Evolutionary conservation across 1,140 invertebrate genomes (phyloP).

Genomic region (Colletes gigas): DNA sequence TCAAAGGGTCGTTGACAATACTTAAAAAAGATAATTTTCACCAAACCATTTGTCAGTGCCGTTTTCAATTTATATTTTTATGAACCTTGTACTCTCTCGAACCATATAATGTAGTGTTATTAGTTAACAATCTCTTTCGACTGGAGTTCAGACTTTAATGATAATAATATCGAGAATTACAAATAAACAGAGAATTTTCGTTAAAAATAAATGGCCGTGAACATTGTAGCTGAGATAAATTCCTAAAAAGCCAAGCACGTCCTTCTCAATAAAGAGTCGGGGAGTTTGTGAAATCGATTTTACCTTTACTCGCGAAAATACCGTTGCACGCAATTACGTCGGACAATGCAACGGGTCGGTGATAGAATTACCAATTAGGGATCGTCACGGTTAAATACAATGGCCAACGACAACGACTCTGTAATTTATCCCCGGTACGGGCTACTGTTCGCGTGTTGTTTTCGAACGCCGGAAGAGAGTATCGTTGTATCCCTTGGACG

Average conservation of each 20-base stretch:
- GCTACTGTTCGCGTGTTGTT: constrained; percentile 45
- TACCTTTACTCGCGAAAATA: constrained; percentile 23
- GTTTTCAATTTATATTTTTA: too few relatives aligned
- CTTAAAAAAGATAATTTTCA: too few relatives aligned
- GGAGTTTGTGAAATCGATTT: constrained; percentile 27
- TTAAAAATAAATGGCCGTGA: not conserved
- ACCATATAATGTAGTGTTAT: too few relatives aligned
- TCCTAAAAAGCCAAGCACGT: not conserved
- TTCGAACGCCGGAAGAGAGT: constrained; percentile 27
- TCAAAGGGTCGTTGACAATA: too few relatives aligned
- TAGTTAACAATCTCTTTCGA: too few relatives aligned
- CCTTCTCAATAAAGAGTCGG: too few relatives aligned
- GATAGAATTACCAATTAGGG: constrained; percentile 72
- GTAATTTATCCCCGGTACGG: constrained; percentile 76
- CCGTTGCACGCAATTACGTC: constrained; percentile 28
- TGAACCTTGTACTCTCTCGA: too few relatives aligned
- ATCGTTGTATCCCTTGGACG: not conserved
- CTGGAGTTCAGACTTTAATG: too few relatives aligned
- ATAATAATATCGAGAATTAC: not conserved
- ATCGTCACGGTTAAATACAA: constrained; percentile 76
- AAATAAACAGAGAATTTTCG: not conserved
- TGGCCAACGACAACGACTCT: constrained; percentile 75
- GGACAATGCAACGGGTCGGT: constrained; percentile 13
- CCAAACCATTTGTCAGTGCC: too few relatives aligned
- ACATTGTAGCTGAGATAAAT: not conserved